A percentile compares a stretch with the other conserved stretches of the same genome.
phyloP scores from a whole-genome alignment of 2,888 invertebrate genomes.

The Mesopsocus fuscifrons region DNA sequence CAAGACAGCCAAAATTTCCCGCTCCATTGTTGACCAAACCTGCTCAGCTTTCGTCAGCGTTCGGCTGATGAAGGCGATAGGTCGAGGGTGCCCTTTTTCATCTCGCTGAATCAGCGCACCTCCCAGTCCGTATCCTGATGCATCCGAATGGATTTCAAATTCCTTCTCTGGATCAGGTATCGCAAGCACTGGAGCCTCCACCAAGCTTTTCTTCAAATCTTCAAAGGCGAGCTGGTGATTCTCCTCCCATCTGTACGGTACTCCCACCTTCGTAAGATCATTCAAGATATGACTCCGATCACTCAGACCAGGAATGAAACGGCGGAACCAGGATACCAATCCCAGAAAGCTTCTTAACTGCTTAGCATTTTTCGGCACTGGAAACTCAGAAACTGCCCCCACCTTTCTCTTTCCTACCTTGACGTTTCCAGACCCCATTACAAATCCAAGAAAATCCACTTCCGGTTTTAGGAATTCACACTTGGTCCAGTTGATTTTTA shows the following conservation, averaged over 20 bases:
- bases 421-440: background rate
- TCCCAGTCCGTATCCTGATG: background rate
- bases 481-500: slow-evolving; percentile 7
- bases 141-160: background rate
- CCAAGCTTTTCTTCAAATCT: background rate
- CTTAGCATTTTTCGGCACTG: slow-evolving; percentile 9
- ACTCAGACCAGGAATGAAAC: slow-evolving; percentile 3
- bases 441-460: slow-evolving; percentile 9
- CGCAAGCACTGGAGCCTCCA: background rate
- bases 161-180: background rate
- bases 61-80: slow-evolving; percentile 1
- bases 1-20: background rate
- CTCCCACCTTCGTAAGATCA: background rate
- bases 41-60: background rate
- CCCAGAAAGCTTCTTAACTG: slow-evolving; percentile 8
- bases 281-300: background rate
- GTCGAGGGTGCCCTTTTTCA: background rate
- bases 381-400: background rate
- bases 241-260: slow-evolving; percentile 6
- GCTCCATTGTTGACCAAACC: background rate
- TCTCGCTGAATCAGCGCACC: background rate
- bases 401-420: background rate
- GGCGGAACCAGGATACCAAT: slow-evolving; percentile 2
- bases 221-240: slow-evolving; percentile 9
- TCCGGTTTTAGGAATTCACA: slow-evolving; percentile 10